Percentiles rank a stretch among this genome's conserved stretches.
Evolutionary conservation across 2,797 vertebrate species (phyloP).

Genomic region (Mormyrus hasselquistii): DNA sequence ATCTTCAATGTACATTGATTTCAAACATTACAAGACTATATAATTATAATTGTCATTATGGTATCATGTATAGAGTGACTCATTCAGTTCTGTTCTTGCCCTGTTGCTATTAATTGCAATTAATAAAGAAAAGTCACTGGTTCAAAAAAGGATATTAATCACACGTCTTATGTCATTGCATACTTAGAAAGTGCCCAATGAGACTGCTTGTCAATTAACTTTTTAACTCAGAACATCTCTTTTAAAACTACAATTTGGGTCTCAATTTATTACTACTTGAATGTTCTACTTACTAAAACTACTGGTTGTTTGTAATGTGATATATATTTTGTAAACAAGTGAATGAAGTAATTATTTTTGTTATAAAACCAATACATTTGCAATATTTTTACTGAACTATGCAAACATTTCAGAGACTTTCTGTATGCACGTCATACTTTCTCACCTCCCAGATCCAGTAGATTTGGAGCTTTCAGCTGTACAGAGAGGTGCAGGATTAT

Average conservation of each 20-base stretch:
- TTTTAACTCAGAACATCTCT: not conserved
- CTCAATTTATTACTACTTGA: not conserved
- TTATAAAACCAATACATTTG: not conserved
- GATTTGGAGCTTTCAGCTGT: not conserved
- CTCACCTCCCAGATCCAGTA: not conserved
- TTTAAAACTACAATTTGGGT: not conserved
- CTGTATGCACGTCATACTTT: not conserved
- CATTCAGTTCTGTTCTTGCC: not conserved
- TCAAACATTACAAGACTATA: not conserved
- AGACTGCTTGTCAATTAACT: not conserved
- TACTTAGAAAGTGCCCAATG: not conserved
- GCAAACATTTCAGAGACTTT: not conserved
- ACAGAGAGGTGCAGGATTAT: not conserved
- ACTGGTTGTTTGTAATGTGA: not conserved
- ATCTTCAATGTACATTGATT: not conserved
- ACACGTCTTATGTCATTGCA: not conserved
- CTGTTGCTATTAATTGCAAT: not conserved
- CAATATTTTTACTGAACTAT: not conserved
- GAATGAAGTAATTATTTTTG: not conserved
- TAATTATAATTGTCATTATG: not conserved
- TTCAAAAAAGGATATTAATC: not conserved
- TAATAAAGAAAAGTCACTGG: not conserved
- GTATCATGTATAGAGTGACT: not conserved
- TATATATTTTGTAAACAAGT: not conserved
- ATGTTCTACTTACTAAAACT: not conserved